phyloP scores from a whole-genome alignment of 2,113 vertebrate genomes.

The Catharus bicknelli region DNA sequence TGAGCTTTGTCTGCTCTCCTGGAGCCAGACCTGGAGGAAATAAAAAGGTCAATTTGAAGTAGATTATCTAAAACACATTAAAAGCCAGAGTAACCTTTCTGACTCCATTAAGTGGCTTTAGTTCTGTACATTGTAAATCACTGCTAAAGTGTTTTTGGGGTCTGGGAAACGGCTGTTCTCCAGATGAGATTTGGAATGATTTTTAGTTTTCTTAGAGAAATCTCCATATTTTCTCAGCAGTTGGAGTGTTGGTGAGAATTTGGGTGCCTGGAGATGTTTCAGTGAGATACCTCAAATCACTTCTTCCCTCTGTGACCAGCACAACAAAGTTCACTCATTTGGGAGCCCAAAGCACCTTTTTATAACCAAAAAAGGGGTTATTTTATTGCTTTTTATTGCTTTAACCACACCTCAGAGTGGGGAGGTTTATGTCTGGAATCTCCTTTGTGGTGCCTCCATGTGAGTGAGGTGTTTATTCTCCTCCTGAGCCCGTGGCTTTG shows the following conservation, averaged over 20 bases:
- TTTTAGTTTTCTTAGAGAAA: not conserved
- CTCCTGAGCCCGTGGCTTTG: accelerated
- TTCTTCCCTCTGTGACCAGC: not conserved
- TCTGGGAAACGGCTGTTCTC: not conserved
- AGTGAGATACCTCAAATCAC: accelerated
- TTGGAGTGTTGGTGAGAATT: not conserved
- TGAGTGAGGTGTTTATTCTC: not conserved
- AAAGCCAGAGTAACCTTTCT: not conserved
- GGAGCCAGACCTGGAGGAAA: not conserved
- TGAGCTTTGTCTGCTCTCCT: accelerated
- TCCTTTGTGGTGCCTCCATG: accelerated
- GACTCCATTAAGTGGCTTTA: not conserved
- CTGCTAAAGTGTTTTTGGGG: not conserved
- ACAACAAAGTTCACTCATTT: not conserved
- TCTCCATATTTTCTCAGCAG: accelerated
- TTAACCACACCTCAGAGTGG: accelerated
- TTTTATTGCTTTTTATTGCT: not conserved
- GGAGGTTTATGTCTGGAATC: not conserved
- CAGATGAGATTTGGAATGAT: not conserved
- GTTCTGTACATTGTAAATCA: accelerated
- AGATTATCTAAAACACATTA: not conserved
- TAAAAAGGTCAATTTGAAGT: not conserved
- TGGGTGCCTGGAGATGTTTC: not conserved
- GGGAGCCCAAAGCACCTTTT: not conserved
- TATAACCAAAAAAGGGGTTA: not conserved